Evolutionary conservation across 2,797 vertebrate genomes (phyloP).

Genomic region (Zalophus californianus): DNA sequence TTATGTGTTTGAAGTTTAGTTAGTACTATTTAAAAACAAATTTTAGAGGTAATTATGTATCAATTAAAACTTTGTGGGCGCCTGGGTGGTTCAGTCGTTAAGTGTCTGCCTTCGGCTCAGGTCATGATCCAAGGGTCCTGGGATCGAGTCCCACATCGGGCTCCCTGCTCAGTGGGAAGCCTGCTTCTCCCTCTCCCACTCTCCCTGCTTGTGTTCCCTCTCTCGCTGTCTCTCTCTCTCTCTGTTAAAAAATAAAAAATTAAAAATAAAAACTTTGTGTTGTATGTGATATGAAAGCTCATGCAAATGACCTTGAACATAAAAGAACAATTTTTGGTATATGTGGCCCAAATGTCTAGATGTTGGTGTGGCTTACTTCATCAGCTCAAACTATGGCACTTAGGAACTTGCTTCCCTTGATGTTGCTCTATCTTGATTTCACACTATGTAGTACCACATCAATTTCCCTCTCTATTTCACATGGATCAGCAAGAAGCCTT

Average conservation of each 20-base stretch:
- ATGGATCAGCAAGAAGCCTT: neutral
- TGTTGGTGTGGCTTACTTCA: neutral
- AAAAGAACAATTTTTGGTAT: neutral
- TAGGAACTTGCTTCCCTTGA: neutral
- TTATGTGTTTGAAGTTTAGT: neutral
- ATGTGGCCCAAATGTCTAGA: neutral
- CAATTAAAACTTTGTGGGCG: neutral
- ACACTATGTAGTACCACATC: fast-evolving
- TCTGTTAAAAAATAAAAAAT: too few relatives aligned
- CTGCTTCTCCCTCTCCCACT: too few relatives aligned
- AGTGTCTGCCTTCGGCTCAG: too few relatives aligned
- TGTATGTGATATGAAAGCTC: neutral
- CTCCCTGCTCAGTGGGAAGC: too few relatives aligned
- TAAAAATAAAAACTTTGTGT: neutral
- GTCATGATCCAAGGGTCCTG: too few relatives aligned
- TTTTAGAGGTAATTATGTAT: neutral
- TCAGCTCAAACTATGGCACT: neutral
- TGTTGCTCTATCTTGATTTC: neutral
- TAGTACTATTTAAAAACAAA: neutral
- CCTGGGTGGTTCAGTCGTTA: too few relatives aligned
- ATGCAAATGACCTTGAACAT: neutral
- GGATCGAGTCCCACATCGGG: too few relatives aligned
- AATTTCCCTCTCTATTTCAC: neutral
- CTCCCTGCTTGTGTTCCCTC: too few relatives aligned
- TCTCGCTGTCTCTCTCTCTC: too few relatives aligned